Evolutionary conservation across 1,140 invertebrate species (phyloP).

Genomic region (Magallana angulata): DNA sequence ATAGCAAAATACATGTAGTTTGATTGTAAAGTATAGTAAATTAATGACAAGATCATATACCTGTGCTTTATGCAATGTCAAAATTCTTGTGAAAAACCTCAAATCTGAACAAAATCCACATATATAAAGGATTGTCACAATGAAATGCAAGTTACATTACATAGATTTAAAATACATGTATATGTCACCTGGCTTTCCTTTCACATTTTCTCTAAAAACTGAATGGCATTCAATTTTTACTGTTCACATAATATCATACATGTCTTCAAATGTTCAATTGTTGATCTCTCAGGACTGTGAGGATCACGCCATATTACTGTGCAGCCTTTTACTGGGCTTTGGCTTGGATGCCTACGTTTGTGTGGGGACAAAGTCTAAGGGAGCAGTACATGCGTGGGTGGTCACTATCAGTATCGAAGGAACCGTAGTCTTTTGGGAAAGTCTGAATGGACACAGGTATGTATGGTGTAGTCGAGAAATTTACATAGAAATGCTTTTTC

Average conservation of each 20-base stretch:
- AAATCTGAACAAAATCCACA: background rate
- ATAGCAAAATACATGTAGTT: too few relatives aligned
- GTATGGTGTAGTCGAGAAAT: background rate
- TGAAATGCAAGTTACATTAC: background rate
- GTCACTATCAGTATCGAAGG: conserved; percentile 76
- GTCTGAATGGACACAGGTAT: conserved; percentile 78
- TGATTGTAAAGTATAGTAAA: too few relatives aligned
- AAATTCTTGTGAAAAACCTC: background rate
- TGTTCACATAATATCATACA: too few relatives aligned
- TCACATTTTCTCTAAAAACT: too few relatives aligned
- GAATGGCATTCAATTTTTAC: too few relatives aligned
- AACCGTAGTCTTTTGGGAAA: conserved; percentile 79
- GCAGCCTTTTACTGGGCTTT: conserved; percentile 80
- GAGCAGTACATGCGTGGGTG: conserved; percentile 76
- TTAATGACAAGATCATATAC: too few relatives aligned
- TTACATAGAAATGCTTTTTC: too few relatives aligned
- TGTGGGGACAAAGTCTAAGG: conserved; percentile 77
- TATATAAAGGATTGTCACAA: background rate
- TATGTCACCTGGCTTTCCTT: background rate
- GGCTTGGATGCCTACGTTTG: conserved; percentile 80
- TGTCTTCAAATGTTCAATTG: too few relatives aligned
- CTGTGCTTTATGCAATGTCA: too few relatives aligned
- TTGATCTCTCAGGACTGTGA: conserved; percentile 75
- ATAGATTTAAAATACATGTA: background rate
- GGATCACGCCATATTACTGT: conserved; percentile 79